Conservation (phyloP, 2,113 vertebrate genomes). For the human (Homo sapiens) region GRCh38 chr18:30968501-30969000, state of each 20-base stretch:
- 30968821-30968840: conserved; percentile 83
- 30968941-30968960: conserved; percentile 79
- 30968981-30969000: conserved; percentile 81
- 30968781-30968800: conserved; percentile 82
- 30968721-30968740: conserved; percentile 82
- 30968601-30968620: conserved; percentile 60
- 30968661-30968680: conserved; percentile 64
- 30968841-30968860: conserved; percentile 86
- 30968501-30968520: conserved; percentile 26
- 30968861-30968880: conserved; percentile 84
- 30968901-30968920: conserved; percentile 85
- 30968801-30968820: conserved; percentile 81
- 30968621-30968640: conserved; percentile 19
- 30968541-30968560: conserved; percentile 33
- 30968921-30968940: conserved; percentile 87
- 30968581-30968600: conserved; percentile 66
- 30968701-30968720: conserved; percentile 74
- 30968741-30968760: conserved; percentile 88
- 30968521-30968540: background rate
- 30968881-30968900: conserved; percentile 84
- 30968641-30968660: conserved; percentile 34
- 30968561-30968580: conserved; percentile 18
- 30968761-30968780: conserved; percentile 81
- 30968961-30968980: conserved; percentile 81
- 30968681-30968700: conserved; percentile 73